phyloP scores from a whole-genome alignment of 1,140 invertebrate species.

The Brachionus sp. region DNA sequence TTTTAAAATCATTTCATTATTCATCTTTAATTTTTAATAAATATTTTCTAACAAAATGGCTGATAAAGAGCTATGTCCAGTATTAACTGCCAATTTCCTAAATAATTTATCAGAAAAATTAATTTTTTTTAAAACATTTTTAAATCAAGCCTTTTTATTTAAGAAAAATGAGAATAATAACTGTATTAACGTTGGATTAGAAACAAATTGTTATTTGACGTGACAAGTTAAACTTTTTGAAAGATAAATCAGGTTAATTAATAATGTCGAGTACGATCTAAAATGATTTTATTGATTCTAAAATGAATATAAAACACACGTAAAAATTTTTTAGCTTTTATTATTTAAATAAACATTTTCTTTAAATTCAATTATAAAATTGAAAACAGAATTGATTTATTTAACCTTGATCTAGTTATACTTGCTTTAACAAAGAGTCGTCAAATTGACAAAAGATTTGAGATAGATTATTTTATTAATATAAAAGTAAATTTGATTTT shows the following conservation, averaged over 20 bases:
- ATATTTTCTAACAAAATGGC: too few species aligned
- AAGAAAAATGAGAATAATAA: not conserved
- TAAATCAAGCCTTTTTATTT: not conserved
- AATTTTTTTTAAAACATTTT: too few species aligned
- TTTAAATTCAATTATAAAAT: not conserved
- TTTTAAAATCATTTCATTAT: not conserved
- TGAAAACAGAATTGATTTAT: not conserved
- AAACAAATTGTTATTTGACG: not conserved
- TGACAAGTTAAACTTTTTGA: not conserved
- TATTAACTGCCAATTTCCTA: too few species aligned
- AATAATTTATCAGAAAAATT: too few species aligned
- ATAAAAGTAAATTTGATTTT: not conserved
- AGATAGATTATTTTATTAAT: not conserved
- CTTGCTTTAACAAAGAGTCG: not conserved
- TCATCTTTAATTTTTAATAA: too few species aligned
- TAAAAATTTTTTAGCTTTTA: not conserved
- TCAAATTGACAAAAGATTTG: not conserved
- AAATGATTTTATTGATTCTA: not conserved
- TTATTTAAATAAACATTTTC: not conserved
- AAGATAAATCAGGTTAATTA: not conserved
- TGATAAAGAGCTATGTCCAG: too few species aligned
- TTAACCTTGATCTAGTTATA: not conserved
- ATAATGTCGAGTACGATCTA: not conserved
- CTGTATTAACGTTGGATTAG: too few species aligned
- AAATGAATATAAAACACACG: too few species aligned